Evolutionary conservation across 2,888 invertebrate species (phyloP).

Genomic region (Ferrisia virgata): DNA sequence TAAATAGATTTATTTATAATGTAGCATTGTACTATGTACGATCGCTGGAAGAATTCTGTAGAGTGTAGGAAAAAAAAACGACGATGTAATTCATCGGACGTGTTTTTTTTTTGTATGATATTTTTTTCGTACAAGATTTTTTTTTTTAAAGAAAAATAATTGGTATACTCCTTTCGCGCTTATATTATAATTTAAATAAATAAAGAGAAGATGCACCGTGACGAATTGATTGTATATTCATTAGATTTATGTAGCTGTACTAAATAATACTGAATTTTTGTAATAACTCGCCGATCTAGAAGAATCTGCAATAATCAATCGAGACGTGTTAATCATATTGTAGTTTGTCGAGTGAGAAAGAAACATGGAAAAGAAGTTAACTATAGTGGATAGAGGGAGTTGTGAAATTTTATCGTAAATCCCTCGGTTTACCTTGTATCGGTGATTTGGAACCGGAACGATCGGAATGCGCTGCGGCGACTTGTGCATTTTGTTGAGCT

Average conservation of each 20-base stretch:
- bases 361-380: not conserved
- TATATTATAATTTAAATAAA: constrained; percentile 6
- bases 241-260: constrained; percentile 69
- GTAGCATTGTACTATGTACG: not conserved
- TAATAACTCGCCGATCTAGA: constrained; percentile 69
- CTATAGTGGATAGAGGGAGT: not conserved
- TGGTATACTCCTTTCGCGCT: not conserved
- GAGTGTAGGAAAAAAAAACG: not conserved
- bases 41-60: not conserved
- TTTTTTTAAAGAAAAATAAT: not conserved
- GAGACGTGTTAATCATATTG: not conserved
- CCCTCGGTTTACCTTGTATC: constrained; percentile 41
- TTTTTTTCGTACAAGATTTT: constrained; percentile 12
- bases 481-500: constrained; percentile 48
- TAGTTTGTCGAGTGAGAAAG: not conserved
- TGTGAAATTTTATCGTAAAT: constrained; percentile 20
- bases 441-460: constrained; percentile 44
- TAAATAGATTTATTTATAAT: not conserved
- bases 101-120: not conserved
- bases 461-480: constrained; percentile 49
- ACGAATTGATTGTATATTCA: constrained; percentile 29
- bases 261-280: constrained; percentile 85
- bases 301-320: constrained; percentile 39
- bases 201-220: constrained; percentile 1
- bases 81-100: not conserved